Evolutionary conservation across 2,113 vertebrate genomes (phyloP).

Genomic region (Coturnix japonica): DNA sequence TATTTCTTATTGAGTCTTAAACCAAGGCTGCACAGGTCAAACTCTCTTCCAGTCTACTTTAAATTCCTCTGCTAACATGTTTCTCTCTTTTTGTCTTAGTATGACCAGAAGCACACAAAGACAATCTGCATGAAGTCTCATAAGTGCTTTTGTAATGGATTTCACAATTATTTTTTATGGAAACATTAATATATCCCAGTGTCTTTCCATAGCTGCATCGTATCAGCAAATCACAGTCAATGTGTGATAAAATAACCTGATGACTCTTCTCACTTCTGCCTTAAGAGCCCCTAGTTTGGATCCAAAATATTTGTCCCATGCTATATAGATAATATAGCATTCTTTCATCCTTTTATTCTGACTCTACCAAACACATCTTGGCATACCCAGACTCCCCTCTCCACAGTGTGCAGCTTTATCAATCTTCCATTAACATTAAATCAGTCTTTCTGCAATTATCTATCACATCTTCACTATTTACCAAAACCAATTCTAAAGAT

Average conservation of each 20-base stretch:
- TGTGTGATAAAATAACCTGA: neutral
- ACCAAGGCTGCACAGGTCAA: conserved; percentile 8
- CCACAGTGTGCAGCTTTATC: neutral
- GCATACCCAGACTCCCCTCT: neutral
- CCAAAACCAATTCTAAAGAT: neutral
- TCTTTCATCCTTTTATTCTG: neutral
- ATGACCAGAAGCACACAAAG: neutral
- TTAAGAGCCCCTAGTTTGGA: neutral
- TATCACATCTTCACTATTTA: neutral
- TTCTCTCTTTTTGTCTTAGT: conserved; percentile 20
- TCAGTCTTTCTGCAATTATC: neutral
- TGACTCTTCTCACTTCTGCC: neutral
- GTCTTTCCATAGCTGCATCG: neutral
- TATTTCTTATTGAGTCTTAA: neutral
- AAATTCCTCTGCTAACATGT: neutral
- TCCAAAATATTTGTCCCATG: neutral
- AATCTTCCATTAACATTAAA: neutral
- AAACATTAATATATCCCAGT: conserved; percentile 15
- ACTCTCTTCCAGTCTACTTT: conserved; percentile 33
- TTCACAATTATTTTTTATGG: neutral
- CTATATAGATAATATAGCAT: neutral
- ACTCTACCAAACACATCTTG: neutral
- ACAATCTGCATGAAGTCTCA: neutral
- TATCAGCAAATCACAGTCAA: conserved; percentile 18
- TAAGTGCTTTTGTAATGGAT: neutral